Base-by-base conservation (phyloP, 2,888 invertebrate species). In the Eristalis pertinax region DNA sequence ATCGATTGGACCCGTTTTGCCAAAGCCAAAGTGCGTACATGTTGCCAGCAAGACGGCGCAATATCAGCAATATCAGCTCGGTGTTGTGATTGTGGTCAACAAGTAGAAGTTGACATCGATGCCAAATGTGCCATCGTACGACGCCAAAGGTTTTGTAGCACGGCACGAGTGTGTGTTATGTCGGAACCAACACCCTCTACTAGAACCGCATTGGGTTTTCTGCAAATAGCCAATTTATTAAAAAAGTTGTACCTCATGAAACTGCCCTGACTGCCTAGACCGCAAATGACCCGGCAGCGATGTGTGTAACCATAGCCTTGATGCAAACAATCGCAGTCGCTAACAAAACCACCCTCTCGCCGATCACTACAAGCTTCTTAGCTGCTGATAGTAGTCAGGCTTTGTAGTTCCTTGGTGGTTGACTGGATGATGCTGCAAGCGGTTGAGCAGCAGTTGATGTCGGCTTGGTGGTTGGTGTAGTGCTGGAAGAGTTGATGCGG, bases 171-270 rank as follows among this genome's bases (percentile, higher is more conserved):
- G n/a, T 74, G 32, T 32, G 64, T 63, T 3, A 63, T 63, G 29
- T 29, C 26, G 0, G 63, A 73, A 4, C 64, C 64, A 24, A 74
- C 24, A 38, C 73, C 80, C 43, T 81, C 68, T 13, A 80, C 76
- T 68, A 26, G 19, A 15, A 73, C 13, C 15, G 35, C 26, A 50
- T 19, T 32, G 24, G 29, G 60, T n/a, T 32, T 8, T 24, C 67
- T 80, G 50, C 26, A 67, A 62, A 73, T 38, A 63, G 41, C 32
- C 70, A 80, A 76, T 15, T 75, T 69, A n/a, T 75, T 43, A 72
- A 64, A 64, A 65, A n/a, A n/a, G n/a, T n/a, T n/a, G n/a, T 76
- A 72, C n/a, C n/a, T 65, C 32, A 64, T 56, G 63, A 64, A 65
- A 65, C 74, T 74, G 32, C 8, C 32, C 32, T 32, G 10, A 32